phyloP scores from a whole-genome alignment of 2,888 invertebrate species.

The Poecilus cupreus region DNA sequence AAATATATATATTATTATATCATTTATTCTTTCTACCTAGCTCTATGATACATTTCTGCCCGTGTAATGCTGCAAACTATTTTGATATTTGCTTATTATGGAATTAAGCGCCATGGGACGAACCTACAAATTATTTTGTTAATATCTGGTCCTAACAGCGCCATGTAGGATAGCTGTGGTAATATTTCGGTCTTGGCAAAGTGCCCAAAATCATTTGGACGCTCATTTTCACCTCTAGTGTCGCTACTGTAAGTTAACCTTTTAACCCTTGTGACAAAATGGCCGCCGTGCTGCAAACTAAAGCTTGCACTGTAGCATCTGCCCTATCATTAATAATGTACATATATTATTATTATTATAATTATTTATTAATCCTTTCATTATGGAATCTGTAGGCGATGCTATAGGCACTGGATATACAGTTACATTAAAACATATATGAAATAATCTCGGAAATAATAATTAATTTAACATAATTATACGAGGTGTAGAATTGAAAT shows the following conservation, averaged over 20 bases:
- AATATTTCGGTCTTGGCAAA: conserved; percentile 16
- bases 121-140: conserved; percentile 5
- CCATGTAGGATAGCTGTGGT: not conserved
- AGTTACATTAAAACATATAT: no score
- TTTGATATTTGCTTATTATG: not conserved
- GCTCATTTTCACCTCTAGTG: not conserved
- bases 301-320: no score
- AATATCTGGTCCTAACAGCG: not conserved
- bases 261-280: not conserved
- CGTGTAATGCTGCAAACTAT: not conserved
- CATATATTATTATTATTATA: no score
- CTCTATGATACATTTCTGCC: no score
- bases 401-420: no score
- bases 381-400: no score
- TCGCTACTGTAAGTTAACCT: not conserved
- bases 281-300: not conserved
- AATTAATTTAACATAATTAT: no score
- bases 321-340: no score
- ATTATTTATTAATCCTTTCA: no score
- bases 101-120: not conserved
- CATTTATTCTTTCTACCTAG: not conserved
- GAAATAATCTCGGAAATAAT: no score
- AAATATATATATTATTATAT: no score
- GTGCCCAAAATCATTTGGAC: conserved; percentile 10
- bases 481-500: no score